Evolutionary conservation across 2,113 vertebrate species (phyloP).

Genomic region (Spea multiplicata): DNA sequence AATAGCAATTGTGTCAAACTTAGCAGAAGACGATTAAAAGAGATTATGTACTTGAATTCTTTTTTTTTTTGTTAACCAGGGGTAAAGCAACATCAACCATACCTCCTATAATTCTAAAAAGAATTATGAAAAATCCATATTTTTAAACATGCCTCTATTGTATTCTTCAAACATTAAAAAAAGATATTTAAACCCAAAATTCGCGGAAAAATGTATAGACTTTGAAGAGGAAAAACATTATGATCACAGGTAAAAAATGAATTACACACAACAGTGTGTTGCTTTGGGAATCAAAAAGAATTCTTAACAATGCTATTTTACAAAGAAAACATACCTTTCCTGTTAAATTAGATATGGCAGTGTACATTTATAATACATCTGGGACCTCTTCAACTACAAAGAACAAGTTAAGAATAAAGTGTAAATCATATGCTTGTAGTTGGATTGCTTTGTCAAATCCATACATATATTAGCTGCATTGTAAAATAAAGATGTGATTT

Average conservation of each 20-base stretch:
- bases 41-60: no score
- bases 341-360: slow-evolving; percentile 53
- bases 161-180: no score
- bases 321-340: slow-evolving; percentile 46
- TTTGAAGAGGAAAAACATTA: background rate
- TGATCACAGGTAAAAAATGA: slow-evolving; percentile 12
- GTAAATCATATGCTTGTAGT: slow-evolving; percentile 62
- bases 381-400: slow-evolving; percentile 53
- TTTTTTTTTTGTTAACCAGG: no score
- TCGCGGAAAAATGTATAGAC: background rate
- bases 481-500: slow-evolving; percentile 60
- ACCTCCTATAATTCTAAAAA: no score
- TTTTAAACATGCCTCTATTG: no score
- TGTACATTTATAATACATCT: slow-evolving; percentile 55
- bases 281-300: slow-evolving; percentile 51
- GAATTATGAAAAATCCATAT: no score
- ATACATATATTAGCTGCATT: slow-evolving; percentile 58
- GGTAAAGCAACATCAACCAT: no score
- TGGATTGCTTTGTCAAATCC: slow-evolving; percentile 58
- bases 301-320: slow-evolving; percentile 48
- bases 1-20: no score
- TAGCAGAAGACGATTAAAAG: no score
- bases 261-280: slow-evolving; percentile 46
- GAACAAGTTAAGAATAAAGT: slow-evolving; percentile 49
- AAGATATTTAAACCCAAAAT: background rate